Evolutionary conservation across 2,113 vertebrate genomes (phyloP), one percentile per base, ranked within the genome.

Genomic region (Zeus faber): DNA sequence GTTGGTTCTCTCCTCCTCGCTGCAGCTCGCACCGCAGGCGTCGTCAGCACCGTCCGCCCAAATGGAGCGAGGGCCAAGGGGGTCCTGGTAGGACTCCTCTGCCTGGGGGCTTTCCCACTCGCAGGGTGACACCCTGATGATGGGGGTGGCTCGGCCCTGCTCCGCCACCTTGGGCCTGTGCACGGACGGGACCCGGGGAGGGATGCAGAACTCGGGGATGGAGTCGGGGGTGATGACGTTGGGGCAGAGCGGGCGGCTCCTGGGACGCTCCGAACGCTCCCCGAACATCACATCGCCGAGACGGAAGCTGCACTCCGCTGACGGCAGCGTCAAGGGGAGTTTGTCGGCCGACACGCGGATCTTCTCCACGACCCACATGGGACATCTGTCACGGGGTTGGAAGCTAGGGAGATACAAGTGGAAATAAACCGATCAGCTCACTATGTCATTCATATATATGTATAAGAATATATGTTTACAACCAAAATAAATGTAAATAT

Each of bases 1-100:
- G 45, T 94, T 93, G 1, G 93, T 95, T 68, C 59, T 88, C 46
- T 92, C 92, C 48, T 92, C 91, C 16, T 89, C 85, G 16, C 85
- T 88, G 58, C 70, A 84, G 44, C 73, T 3, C 13, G 13, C 33
- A 9, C 5, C 73, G 2, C 84, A 61, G 45, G 54, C 84, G 10
- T 39, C 92, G 14, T 94, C 92, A 51, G 87, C 92, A 7, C 89
- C 93, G 68, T 95, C 94, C 61, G 95, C 91, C 65, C 94, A 93
- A 65, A 95, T 96, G 11, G 93, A 88, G 37, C 93, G 92, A 0
- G 85, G 56, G 58, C 65, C 83, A 23, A 67, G 18, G 0, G 53
- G 16, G 55, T 87, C 84, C 2, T 76, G 21, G 6, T 29, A 29
- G 0, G 40, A 13, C 10, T 55, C 49, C 31, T 87, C 81, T 7